Base-by-base conservation (phyloP, 2,797 vertebrate species). In the Oreochromis grahami region DNA sequence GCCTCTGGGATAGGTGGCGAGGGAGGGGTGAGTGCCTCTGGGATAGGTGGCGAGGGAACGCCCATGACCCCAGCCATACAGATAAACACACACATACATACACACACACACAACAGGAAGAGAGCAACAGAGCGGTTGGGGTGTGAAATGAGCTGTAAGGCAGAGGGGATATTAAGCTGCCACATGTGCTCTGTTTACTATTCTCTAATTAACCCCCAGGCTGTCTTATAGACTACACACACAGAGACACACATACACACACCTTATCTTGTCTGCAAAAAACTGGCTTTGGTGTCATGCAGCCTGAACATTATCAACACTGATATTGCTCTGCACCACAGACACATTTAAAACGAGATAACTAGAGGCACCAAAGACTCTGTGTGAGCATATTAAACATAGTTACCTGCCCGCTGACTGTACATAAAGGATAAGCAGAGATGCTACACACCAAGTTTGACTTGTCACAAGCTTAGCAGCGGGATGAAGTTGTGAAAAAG, bases 151-250 rank as follows among this genome's bases (percentile, higher is more conserved):
- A 95, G 94, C 93, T 94, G 93, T 92, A 92, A 93, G 93, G 90
- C 93, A 92, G 89, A 90, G 91, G 92, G 95, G 94, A 93, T 95
- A 96, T 96, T 95, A 95, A 93, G 91, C 94, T 95, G 90, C 95
- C 96, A 96, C 96, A 97, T 97, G 96, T 96, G 96, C 95, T 95
- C 95, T 95, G 94, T 96, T 96, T 96, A 96, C 96, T 95, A 97
- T 96, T 95, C 95, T 85, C 95, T 96, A 97, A 97, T 96, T 97
- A 97, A 96, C 96, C 96, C 96, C 95, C 94, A 95, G 95, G 95
- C 95, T 95, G 95, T 95, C 92, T 94, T 93, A 94, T 84, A 92
- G 88, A 87, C 78, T 74, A 80, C 89, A 92, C 94, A 91, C 88
- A 65, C 79, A 81, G 43, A 84, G 24, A 50, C 80, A 85, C 87